Conservation (phyloP, 1,140 invertebrate genomes). For the Doryteuthis pealeii region DNA sequence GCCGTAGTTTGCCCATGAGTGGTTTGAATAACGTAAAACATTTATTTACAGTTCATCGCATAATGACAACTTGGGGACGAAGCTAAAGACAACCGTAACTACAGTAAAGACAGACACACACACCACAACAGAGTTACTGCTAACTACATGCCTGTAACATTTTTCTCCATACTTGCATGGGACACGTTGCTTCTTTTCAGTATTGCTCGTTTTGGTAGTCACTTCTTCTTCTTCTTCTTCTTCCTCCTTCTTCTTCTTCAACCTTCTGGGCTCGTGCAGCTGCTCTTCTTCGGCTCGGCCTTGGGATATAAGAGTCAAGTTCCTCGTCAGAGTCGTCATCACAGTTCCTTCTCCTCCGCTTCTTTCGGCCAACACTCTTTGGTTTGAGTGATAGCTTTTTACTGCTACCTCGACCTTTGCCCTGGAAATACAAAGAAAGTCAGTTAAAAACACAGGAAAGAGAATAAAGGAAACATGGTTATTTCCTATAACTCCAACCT, state of each 20-base stretch:
- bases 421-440: not conserved
- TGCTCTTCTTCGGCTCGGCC: not conserved
- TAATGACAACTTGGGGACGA: too few species aligned
- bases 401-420: not conserved
- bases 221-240: not conserved
- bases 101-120: too few species aligned
- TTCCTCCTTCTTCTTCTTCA: not conserved
- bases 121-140: too few species aligned
- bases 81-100: too few species aligned
- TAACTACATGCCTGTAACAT: constrained; percentile 8
- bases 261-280: not conserved
- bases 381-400: not conserved
- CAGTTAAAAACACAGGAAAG: too few species aligned
- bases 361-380: constrained; percentile 1
- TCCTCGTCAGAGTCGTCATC: constrained; percentile 8
- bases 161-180: constrained; percentile 7
- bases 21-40: too few species aligned
- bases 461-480: too few species aligned
- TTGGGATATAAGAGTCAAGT: constrained; percentile 8
- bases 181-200: constrained; percentile 2
- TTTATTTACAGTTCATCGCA: too few species aligned
- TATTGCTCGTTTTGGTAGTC: not conserved
- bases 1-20: too few species aligned
- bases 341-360: not conserved
- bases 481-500: too few species aligned